Percentiles rank a stretch among this genome's conserved stretches.
These are phyloP conservation scores for Rhorus exstirpatorius DNA, from an alignment of 2,888 invertebrate species.

Conservation along the genomic window DNA sequence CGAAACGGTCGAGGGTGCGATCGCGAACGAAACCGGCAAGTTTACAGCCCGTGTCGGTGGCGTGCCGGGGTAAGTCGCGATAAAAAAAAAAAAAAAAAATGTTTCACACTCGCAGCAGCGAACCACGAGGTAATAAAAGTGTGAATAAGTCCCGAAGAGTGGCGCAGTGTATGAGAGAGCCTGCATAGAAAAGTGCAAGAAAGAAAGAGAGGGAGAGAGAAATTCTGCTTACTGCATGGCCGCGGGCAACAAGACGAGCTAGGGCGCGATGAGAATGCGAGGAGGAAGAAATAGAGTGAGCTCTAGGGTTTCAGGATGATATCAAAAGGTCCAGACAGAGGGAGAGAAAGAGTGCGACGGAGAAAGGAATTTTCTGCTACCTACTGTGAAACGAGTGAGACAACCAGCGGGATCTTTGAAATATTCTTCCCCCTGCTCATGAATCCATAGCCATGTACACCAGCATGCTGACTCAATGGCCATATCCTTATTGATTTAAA, in stretches of 20 bases:
- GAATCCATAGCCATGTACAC: constrained; percentile 51
- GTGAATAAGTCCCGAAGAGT: constrained; percentile 78
- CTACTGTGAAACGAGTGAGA: constrained; percentile 57
- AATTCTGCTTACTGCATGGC: constrained; percentile 61
- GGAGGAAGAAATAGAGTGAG: constrained; percentile 53
- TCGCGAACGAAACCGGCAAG: constrained; percentile 73
- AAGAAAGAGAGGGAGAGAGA: constrained; percentile 63
- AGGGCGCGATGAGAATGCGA: constrained; percentile 62
- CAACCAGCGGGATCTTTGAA: constrained; percentile 80
- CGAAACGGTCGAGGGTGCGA: constrained; percentile 18
- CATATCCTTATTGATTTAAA: constrained; percentile 85
- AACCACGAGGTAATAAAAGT: constrained; percentile 82
- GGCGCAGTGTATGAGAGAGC: constrained; percentile 66
- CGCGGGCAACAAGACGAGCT: constrained; percentile 34
- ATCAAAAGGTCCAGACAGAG: constrained; percentile 56
- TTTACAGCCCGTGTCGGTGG: constrained; percentile 81
- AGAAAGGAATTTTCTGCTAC: constrained; percentile 50
- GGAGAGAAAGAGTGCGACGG: no score
- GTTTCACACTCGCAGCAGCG: constrained; percentile 76
- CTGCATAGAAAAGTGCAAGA: constrained; percentile 44
- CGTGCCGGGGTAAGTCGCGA: constrained; percentile 76
- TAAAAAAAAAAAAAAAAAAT: constrained; percentile 83
- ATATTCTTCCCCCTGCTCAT: constrained; percentile 78
- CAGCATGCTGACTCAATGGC: constrained; percentile 74
- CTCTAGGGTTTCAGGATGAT: constrained; percentile 51